A percentile compares a stretch with the other conserved stretches of the same genome.
Evolutionary conservation across 2,888 invertebrate genomes (phyloP).

Genomic region (Ethmia dodecea): DNA sequence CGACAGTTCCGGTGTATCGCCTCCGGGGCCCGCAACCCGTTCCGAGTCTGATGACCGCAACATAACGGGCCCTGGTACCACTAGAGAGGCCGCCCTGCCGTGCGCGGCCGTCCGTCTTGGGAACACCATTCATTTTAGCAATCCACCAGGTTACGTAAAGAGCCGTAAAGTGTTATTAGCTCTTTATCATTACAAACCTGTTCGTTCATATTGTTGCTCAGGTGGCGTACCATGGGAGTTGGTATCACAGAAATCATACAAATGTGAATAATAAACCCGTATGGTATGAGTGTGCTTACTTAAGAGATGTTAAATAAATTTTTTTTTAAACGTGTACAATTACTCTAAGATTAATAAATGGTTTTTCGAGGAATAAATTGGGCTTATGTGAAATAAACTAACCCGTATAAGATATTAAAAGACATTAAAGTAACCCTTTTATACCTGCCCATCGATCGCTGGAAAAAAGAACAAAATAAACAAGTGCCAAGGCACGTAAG

Average conservation of each 20-base stretch:
- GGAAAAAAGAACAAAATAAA: too few relatives aligned
- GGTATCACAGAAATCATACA: slow-evolving; percentile 4
- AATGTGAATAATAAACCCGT: slow-evolving; percentile 10
- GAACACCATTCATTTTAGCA: slow-evolving; percentile 41
- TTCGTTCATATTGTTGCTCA: slow-evolving; percentile 33
- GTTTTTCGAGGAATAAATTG: too few relatives aligned
- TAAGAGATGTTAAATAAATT: too few relatives aligned
- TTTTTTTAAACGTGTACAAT: too few relatives aligned
- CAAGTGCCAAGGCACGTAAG: slow-evolving; percentile 7
- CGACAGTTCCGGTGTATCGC: slow-evolving; percentile 64
- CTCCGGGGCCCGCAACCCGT: slow-evolving; percentile 53
- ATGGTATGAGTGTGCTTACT: too few relatives aligned
- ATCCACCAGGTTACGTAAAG: slow-evolving; percentile 30
- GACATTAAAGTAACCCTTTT: too few relatives aligned
- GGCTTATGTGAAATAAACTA: too few relatives aligned
- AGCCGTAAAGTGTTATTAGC: slow-evolving; percentile 38
- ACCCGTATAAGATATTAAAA: too few relatives aligned
- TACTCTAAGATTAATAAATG: too few relatives aligned
- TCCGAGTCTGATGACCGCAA: slow-evolving; percentile 67
- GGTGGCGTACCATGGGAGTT: slow-evolving; percentile 30
- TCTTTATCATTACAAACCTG: slow-evolving; percentile 34
- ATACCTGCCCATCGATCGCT: too few relatives aligned
- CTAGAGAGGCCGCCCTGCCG: slow-evolving; percentile 34
- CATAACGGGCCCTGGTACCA: slow-evolving; percentile 56
- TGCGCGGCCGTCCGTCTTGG: slow-evolving; percentile 32